Conservation (phyloP, 2,888 invertebrate species). For the Pimpla rufipes region DNA sequence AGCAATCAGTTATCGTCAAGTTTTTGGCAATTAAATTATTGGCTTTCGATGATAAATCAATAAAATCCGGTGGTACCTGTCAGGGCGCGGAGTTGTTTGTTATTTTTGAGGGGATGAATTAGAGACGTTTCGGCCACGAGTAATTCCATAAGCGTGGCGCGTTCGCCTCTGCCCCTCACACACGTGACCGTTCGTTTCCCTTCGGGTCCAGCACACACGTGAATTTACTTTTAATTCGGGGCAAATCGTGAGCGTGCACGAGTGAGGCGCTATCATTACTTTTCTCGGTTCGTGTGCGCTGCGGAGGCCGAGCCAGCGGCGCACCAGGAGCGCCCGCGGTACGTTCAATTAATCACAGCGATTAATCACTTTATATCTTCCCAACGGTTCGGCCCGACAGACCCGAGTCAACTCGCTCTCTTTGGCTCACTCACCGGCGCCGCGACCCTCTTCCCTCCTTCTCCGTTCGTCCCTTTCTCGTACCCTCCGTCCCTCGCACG, state of each 20-base stretch:
- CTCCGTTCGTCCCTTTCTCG: conserved; percentile 5
- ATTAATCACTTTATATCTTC: conserved; percentile 77
- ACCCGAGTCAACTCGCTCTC: conserved; percentile 50
- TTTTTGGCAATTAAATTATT: background rate
- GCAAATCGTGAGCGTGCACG: conserved; percentile 12
- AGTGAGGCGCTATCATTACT: conserved; percentile 50
- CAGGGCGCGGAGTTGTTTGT: background rate
- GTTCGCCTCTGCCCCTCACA: conserved; percentile 11
- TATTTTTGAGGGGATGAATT: conserved; percentile 17
- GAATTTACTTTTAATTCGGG: conserved; percentile 62
- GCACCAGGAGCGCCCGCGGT: conserved; percentile 14
- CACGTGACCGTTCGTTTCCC: conserved; percentile 22
- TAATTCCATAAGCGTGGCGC: conserved; percentile 38
- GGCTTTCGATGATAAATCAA: background rate
- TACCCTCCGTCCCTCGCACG: background rate
- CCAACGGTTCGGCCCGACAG: conserved; percentile 41
- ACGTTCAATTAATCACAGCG: conserved; percentile 75
- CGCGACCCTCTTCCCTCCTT: background rate
- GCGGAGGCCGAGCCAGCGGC: background rate
- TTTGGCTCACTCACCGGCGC: background rate
- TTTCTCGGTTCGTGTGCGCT: conserved; percentile 48
- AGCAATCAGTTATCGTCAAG: background rate
- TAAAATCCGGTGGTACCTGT: background rate
- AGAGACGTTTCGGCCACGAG: conserved; percentile 4
- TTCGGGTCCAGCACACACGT: background rate